These are phyloP conservation scores for Poicephalus gulielmi DNA, from an alignment of 2,113 vertebrate species.

Conservation along the genomic window DNA sequence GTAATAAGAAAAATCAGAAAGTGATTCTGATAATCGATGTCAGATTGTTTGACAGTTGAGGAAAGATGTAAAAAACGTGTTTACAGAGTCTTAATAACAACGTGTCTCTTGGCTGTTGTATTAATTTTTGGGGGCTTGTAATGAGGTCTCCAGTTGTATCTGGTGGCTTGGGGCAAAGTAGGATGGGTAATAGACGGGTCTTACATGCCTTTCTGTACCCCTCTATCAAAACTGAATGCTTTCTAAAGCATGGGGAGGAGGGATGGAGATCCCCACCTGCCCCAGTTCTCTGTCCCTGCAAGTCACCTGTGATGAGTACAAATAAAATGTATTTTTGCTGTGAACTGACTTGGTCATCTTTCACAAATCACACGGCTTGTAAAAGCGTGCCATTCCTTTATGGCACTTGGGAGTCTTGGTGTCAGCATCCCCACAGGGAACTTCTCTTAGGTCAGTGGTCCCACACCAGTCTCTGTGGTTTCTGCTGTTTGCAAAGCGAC, in stretches of 20 bases:
- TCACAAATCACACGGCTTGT: rapidly evolving
- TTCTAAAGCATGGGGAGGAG: neutral
- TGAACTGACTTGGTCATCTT: neutral
- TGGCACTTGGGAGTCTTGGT: rapidly evolving
- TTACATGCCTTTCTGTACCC: neutral
- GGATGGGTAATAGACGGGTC: neutral
- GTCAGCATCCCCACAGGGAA: rapidly evolving
- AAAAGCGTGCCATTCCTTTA: neutral
- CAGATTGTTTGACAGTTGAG: neutral
- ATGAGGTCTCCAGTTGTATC: neutral
- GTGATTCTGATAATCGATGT: neutral
- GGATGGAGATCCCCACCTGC: neutral
- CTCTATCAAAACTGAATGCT: neutral
- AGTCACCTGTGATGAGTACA: neutral
- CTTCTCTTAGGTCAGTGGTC: rapidly evolving
- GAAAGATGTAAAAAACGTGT: neutral
- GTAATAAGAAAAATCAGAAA: neutral
- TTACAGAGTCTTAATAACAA: neutral
- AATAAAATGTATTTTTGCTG: neutral
- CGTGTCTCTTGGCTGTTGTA: rapidly evolving
- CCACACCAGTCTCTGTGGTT: neutral
- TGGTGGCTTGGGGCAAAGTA: neutral
- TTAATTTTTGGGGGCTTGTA: neutral
- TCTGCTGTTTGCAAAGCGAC: neutral
- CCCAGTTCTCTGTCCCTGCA: neutral